Evolutionary conservation across 2,888 invertebrate species (phyloP).

Genomic region (Amphiduros pacificus): DNA sequence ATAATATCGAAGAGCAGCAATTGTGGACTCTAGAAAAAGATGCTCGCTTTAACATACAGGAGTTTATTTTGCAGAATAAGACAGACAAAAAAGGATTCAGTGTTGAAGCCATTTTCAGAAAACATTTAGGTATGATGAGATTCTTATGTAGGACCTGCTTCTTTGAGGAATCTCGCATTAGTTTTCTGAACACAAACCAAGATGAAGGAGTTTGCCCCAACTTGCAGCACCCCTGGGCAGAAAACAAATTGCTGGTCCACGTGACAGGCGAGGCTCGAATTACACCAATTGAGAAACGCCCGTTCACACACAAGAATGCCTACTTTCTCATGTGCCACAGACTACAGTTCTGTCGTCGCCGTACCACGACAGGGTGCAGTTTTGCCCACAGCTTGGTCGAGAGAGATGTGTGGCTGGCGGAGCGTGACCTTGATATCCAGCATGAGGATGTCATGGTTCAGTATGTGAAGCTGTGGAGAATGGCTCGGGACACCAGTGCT

Average conservation of each 20-base stretch:
- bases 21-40: constrained; percentile 50
- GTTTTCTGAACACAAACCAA: constrained; percentile 21
- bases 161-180: constrained; percentile 36
- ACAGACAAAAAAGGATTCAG: constrained; percentile 28
- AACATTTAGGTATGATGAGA: constrained; percentile 43
- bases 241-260: constrained; percentile 42
- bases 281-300: constrained; percentile 38
- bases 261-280: constrained; percentile 33
- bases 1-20: constrained; percentile 9
- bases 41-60: constrained; percentile 44
- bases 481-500: constrained; percentile 5
- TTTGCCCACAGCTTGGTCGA: constrained; percentile 52
- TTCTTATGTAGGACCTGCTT: constrained; percentile 49
- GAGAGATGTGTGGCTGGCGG: constrained; percentile 52
- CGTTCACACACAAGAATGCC: constrained; percentile 45
- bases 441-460: constrained; percentile 38
- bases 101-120: constrained; percentile 37
- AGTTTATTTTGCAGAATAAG: constrained; percentile 41
- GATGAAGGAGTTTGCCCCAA: constrained; percentile 26
- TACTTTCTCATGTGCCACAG: constrained; percentile 50
- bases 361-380: constrained; percentile 34
- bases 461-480: background rate
- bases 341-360: constrained; percentile 40
- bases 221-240: constrained; percentile 39
- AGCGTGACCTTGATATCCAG: constrained; percentile 41